Evolutionary conservation across 2,888 invertebrate species (phyloP), one percentile per base, ranked within the genome.

Genomic region (Bimastos eiseni): DNA sequence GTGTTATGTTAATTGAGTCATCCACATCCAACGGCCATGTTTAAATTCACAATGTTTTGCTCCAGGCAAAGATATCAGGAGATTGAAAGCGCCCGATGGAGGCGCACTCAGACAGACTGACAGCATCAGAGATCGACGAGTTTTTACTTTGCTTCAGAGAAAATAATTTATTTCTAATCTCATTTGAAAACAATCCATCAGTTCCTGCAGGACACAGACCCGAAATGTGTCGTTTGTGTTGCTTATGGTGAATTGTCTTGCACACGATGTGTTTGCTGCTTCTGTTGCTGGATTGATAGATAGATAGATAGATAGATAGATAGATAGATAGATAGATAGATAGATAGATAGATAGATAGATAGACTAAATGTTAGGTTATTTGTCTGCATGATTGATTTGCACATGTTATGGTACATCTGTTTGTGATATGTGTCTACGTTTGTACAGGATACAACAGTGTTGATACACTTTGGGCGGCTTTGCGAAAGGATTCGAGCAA

Each of bases 401-500:
- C n/a, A n/a, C 70, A 70, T 70, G 70, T 70, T 30, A n/a, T 70
- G 70, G 11, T 70, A 70, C 70, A 70, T 70, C 70, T 70, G 70
- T 70, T 70, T 70, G 70, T 15, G 2, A 3, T 86, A 6, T 5
- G 86, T 36, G 34, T 24, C 13, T 86, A 17, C 34, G 86, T 86
- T 86, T 86, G 86, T 37, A 37, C 86, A 86, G 86, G 34, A 17
- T 86, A 86, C 34, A 86, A 24, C 86, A 93, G 94, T 19, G 94
- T 94, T 30, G 93, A 93, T 41, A 92, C 91, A 30, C 91, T 94
- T 89, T 94, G 94, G 93, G 91, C 92, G 38, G 93, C 93, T 19
- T 90, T 94, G 33, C 91, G 94, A 36, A 91, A 93, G 17, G 93
- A 94, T n/a, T 94, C 94, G 11, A 92, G 92, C 83, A 89, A 91